Conservation (phyloP, 2,888 invertebrate species). For the Crossocerus cetratus region DNA sequence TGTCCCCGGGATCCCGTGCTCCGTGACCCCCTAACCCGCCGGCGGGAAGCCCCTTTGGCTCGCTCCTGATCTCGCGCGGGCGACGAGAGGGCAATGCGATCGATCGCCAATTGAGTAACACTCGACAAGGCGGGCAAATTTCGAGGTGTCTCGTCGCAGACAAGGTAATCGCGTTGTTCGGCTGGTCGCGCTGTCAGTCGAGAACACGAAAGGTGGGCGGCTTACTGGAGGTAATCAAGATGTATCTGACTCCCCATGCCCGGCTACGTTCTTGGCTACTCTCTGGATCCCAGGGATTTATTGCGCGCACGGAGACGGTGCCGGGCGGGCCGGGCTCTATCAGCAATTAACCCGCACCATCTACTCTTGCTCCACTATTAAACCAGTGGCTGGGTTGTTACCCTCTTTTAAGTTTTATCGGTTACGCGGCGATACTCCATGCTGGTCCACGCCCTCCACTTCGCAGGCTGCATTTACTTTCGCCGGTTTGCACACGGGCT, state of each 20-base stretch:
- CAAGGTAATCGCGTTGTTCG: conserved; percentile 52
- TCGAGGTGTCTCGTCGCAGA: conserved; percentile 38
- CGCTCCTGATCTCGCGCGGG: neutral
- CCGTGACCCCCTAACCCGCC: conserved; percentile 14
- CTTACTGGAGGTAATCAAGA: conserved; percentile 35
- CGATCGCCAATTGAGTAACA: neutral
- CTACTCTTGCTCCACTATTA: neutral
- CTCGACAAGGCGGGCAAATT: conserved; percentile 35
- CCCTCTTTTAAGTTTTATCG: no score
- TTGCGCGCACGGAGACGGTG: neutral
- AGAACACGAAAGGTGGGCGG: conserved; percentile 43
- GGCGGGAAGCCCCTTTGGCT: neutral
- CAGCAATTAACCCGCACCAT: neutral
- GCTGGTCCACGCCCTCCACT: no score
- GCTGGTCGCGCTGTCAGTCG: conserved; percentile 39
- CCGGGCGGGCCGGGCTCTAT: neutral
- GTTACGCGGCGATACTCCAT: no score
- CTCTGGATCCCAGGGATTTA: neutral
- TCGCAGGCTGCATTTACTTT: conserved; percentile 28
- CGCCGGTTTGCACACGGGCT: conserved; percentile 31
- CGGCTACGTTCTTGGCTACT: conserved; percentile 1
- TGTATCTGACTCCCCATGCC: conserved; percentile 13
- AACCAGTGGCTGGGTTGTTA: neutral
- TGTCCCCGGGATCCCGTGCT: conserved; percentile 8
- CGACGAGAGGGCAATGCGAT: neutral